These are phyloP conservation scores for Mimumesa dahlbomi DNA, from an alignment of 2,888 invertebrate genomes.

Conservation along the genomic window DNA sequence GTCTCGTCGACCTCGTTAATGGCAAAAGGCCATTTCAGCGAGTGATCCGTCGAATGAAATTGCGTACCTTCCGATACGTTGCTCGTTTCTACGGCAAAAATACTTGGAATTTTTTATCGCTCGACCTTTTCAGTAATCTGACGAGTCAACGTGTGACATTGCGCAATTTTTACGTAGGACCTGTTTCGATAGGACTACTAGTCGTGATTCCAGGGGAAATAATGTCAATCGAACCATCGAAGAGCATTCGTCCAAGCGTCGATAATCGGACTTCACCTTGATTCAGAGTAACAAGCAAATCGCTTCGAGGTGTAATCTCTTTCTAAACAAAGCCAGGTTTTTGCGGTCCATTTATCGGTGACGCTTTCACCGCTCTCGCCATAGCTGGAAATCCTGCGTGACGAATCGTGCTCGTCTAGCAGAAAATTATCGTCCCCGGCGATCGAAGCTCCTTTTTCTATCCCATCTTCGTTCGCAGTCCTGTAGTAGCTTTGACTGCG, in stretches of 20 bases:
- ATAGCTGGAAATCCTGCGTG: constrained; percentile 19
- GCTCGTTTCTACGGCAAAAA: no score
- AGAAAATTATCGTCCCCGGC: constrained; percentile 5
- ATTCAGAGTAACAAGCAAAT: no score
- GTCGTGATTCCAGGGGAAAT: no score
- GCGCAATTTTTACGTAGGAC: background rate
- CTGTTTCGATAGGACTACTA: no score
- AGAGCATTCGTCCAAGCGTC: no score
- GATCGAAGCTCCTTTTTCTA: no score
- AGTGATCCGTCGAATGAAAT: constrained; percentile 50
- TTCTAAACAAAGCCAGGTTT: background rate
- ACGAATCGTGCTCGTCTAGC: constrained; percentile 33
- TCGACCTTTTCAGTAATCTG: background rate
- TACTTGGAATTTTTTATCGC: no score
- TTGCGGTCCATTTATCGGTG: constrained; percentile 28
- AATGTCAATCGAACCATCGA: no score
- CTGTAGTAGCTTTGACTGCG: no score
- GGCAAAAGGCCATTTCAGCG: constrained; percentile 44
- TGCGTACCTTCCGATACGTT: constrained; percentile 30
- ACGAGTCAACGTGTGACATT: background rate
- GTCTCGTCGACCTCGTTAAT: constrained; percentile 52
- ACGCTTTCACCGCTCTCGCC: constrained; percentile 48
- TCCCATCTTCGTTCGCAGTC: no score
- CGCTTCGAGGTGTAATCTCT: no score
- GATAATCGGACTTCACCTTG: no score